Evolutionary conservation across 1,140 invertebrate species (phyloP), one percentile per base, ranked within the genome.

Genomic region (Amyelois transitella): DNA sequence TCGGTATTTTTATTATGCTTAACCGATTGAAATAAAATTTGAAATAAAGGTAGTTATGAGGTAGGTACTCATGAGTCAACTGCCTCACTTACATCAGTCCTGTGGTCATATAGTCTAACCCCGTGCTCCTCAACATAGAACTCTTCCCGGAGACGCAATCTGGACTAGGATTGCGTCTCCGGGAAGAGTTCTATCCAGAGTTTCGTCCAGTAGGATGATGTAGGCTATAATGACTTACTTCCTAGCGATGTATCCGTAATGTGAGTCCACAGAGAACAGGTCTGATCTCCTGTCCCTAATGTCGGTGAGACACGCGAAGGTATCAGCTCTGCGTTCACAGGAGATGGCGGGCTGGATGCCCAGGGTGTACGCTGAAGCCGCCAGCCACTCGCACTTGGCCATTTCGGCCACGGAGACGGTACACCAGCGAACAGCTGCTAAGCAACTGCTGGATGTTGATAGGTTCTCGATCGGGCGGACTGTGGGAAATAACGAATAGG

Each of bases 171-270:
- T n/a, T n/a, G n/a, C n/a, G n/a, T n/a, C n/a, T n/a, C n/a, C n/a
- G n/a, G n/a, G n/a, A n/a, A n/a, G n/a, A n/a, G n/a, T n/a, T n/a
- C n/a, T n/a, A n/a, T n/a, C n/a, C n/a, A n/a, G n/a, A n/a, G n/a
- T n/a, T n/a, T n/a, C n/a, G n/a, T n/a, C n/a, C n/a, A n/a, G n/a
- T n/a, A n/a, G n/a, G n/a, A n/a, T n/a, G n/a, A n/a, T n/a, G n/a
- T n/a, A n/a, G n/a, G n/a, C n/a, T n/a, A n/a, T n/a, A n/a, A n/a
- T n/a, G 53, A 86, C 86, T 89, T 86, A 94, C 90, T 90, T 85
- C 73, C 93, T 91, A n/a, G 92, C 92, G 20, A 93, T 77, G 66
- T 91, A 94, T 44, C 93, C 93, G 60, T 93, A 92, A 66, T 94
- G 93, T 0, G 93, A 91, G 43, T 94, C 92, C 0, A 92, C 78